phyloP scores from a whole-genome alignment of 2,113 vertebrate genomes.

The Ancistrus triradiatus region DNA sequence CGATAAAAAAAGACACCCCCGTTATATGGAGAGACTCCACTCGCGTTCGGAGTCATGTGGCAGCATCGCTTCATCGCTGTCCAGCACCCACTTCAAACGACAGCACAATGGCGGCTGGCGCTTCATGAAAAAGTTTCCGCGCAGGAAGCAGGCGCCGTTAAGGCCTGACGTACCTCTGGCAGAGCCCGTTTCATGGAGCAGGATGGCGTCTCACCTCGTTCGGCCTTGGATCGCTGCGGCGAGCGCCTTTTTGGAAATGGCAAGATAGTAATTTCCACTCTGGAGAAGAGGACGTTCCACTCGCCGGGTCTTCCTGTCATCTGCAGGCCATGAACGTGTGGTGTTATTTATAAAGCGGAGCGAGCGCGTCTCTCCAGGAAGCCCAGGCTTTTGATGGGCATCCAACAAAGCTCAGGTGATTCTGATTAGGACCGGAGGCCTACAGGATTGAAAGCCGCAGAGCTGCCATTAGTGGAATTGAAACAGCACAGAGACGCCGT shows the following conservation, averaged over 20 bases:
- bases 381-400: slow-evolving; percentile 76
- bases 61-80: slow-evolving; percentile 77
- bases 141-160: slow-evolving; percentile 73
- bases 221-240: slow-evolving; percentile 77
- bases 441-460: slow-evolving; percentile 46
- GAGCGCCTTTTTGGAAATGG: slow-evolving; percentile 70
- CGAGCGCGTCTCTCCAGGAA: slow-evolving; percentile 58
- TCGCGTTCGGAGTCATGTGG: slow-evolving; percentile 50
- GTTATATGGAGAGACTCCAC: slow-evolving; percentile 23
- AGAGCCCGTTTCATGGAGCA: slow-evolving; percentile 76
- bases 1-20: slow-evolving; percentile 39
- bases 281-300: slow-evolving; percentile 80
- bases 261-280: slow-evolving; percentile 87
- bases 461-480: background rate
- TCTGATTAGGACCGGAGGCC: slow-evolving; percentile 73
- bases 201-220: slow-evolving; percentile 78
- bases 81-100: slow-evolving; percentile 58
- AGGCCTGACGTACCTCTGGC: slow-evolving; percentile 68
- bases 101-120: slow-evolving; percentile 70
- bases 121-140: slow-evolving; percentile 72
- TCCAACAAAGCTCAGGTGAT: slow-evolving; percentile 86
- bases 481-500: background rate
- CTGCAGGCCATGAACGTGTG: slow-evolving; percentile 84
- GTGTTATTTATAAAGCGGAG: slow-evolving; percentile 63
- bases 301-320: slow-evolving; percentile 89